Percentiles rank a stretch among this genome's conserved stretches.
These are phyloP conservation scores for Drosophila subquinaria DNA, from an alignment of 2,888 invertebrate genomes.

Conservation along the genomic window DNA sequence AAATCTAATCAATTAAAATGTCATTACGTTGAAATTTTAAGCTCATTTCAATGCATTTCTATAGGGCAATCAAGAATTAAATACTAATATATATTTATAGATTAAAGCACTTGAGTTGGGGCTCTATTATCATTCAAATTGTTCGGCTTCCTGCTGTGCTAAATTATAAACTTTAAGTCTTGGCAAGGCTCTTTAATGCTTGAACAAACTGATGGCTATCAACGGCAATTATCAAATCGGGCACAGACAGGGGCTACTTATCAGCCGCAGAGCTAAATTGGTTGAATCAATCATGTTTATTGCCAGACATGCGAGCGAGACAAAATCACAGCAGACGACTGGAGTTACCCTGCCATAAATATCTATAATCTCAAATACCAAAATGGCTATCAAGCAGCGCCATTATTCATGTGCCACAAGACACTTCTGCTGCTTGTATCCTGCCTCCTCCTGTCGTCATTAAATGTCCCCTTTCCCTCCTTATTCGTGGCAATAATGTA, in stretches of 20 bases:
- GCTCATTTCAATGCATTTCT: constrained; percentile 4
- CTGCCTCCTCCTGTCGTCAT: constrained; percentile 9
- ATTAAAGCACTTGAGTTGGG: constrained; percentile 27
- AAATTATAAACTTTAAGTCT: constrained; percentile 44
- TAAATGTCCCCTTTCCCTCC: constrained; percentile 9
- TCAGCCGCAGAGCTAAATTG: constrained; percentile 52
- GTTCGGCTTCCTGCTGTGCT: constrained; percentile 33
- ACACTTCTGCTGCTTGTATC: constrained; percentile 27
- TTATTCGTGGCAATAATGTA: neutral
- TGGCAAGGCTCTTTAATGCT: constrained; percentile 38
- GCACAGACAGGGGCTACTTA: constrained; percentile 62
- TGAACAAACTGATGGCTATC: constrained; percentile 47
- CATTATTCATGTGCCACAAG: constrained; percentile 48
- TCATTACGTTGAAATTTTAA: neutral
- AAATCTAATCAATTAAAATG: neutral
- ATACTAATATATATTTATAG: neutral
- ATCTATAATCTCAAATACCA: constrained; percentile 61
- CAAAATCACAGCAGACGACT: constrained; percentile 59
- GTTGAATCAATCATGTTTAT: constrained; percentile 73
- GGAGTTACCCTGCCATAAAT: constrained; percentile 54
- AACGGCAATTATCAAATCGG: constrained; percentile 56
- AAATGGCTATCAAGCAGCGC: constrained; percentile 53
- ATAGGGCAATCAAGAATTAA: constrained; percentile 1
- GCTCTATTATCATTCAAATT: constrained; percentile 7
- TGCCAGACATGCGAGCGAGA: constrained; percentile 57